Percentiles rank a stretch among this genome's conserved stretches.
phyloP scores from a whole-genome alignment of 2,113 vertebrate genomes.

The Engraulis encrasicolus region DNA sequence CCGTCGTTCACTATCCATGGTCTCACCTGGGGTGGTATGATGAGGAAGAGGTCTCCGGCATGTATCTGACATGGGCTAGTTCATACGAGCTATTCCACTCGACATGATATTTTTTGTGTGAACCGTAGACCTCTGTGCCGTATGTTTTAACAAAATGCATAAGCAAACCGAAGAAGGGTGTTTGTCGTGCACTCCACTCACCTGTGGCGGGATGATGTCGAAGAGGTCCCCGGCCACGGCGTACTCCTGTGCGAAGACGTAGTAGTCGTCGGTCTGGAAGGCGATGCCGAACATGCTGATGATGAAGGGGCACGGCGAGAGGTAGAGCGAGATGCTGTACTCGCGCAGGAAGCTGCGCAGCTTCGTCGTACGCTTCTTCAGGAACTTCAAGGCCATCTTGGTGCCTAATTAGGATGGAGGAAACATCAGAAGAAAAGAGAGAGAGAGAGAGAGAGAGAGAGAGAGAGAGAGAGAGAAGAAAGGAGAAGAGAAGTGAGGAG shows the following conservation, averaged over 20 bases:
- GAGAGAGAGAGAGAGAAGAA: no score
- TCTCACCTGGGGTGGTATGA: no score
- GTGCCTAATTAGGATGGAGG: slow-evolving; percentile 73
- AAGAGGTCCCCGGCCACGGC: slow-evolving; percentile 83
- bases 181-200: slow-evolving; percentile 31
- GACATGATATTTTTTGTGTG: no score
- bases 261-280: slow-evolving; percentile 83
- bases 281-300: slow-evolving; percentile 85
- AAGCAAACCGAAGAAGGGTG: no score
- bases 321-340: slow-evolving; percentile 83
- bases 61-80: no score
- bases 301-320: slow-evolving; percentile 82
- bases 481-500: not conserved
- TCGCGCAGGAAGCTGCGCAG: slow-evolving; percentile 83
- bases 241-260: slow-evolving; percentile 84
- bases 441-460: no score
- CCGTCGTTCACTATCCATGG: no score
- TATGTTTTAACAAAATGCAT: no score
- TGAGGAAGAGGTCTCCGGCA: no score
- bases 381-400: slow-evolving; percentile 85
- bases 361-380: slow-evolving; percentile 85
- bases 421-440: no score
- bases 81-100: no score
- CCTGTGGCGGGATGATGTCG: slow-evolving; percentile 87
- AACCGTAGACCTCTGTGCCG: no score